These are phyloP conservation scores for Cryptops parisi DNA, from an alignment of 2,888 invertebrate species.

Conservation along the genomic window DNA sequence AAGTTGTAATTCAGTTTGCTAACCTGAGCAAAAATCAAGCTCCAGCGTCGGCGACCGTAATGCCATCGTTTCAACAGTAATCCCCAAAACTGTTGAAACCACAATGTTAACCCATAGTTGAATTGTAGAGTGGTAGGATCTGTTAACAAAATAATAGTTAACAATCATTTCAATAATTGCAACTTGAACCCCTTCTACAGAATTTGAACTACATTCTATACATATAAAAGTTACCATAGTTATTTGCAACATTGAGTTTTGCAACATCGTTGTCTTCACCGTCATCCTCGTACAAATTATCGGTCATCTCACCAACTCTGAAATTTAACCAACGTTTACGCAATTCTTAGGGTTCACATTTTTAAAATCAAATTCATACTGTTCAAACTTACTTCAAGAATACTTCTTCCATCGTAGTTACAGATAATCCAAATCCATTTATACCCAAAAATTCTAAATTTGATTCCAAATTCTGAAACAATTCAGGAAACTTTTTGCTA, in stretches of 20 bases:
- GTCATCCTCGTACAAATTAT: not conserved
- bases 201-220: no score
- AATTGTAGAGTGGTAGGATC: not conserved
- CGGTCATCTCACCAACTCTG: slow-evolving; percentile 1
- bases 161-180: no score
- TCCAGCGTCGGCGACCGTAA: slow-evolving; percentile 50
- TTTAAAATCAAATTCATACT: not conserved
- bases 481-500: slow-evolving; percentile 44
- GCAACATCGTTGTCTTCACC: not conserved
- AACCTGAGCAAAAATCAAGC: slow-evolving; percentile 34
- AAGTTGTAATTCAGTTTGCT: no score
- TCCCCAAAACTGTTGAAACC: slow-evolving; percentile 44
- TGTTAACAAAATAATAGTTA: no score
- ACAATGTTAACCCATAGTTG: not conserved
- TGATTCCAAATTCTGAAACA: slow-evolving; percentile 52
- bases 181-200: no score
- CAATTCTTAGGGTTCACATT: slow-evolving; percentile 1
- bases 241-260: no score
- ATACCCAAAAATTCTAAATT: slow-evolving; percentile 45
- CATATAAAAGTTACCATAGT: no score
- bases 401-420: slow-evolving; percentile 12
- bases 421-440: not conserved
- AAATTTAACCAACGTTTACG: not conserved
- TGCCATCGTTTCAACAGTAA: slow-evolving; percentile 50
- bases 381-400: slow-evolving; percentile 1